These are phyloP conservation scores for Agapostemon virescens DNA, from an alignment of 2,888 invertebrate species.

Conservation along the genomic window DNA sequence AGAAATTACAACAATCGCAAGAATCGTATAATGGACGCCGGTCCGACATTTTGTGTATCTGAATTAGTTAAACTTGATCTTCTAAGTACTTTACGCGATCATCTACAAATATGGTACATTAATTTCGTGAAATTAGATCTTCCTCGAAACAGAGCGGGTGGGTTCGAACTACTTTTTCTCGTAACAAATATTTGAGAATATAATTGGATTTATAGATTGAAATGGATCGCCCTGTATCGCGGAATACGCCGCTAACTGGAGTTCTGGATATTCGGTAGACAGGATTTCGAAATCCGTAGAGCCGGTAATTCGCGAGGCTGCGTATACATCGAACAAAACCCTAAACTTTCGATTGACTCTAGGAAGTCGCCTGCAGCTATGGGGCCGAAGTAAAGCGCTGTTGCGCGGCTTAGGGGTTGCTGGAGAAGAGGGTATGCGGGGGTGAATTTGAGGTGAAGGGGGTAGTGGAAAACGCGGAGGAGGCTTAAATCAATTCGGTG, in stretches of 20 bases:
- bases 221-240: background rate
- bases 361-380: conserved; percentile 62
- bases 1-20: too few species aligned
- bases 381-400: conserved; percentile 58
- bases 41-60: too few species aligned
- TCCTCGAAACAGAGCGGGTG: too few species aligned
- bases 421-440: too few species aligned
- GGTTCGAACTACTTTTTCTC: too few species aligned
- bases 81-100: too few species aligned
- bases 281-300: conserved; percentile 36
- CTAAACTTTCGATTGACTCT: conserved; percentile 66
- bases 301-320: conserved; percentile 50
- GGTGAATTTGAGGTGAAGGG: background rate
- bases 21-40: too few species aligned
- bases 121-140: too few species aligned
- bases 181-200: too few species aligned
- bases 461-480: conserved; percentile 45
- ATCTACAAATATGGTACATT: too few species aligned
- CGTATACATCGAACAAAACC: conserved; percentile 54
- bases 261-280: conserved; percentile 15
- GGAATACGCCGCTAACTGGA: conserved; percentile 9
- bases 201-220: too few species aligned
- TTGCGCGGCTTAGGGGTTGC: conserved; percentile 36
- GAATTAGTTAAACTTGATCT: too few species aligned
- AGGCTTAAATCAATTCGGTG: conserved; percentile 68